phyloP scores from a whole-genome alignment of 1,140 invertebrate genomes.

The Leptoteleia sp. region DNA sequence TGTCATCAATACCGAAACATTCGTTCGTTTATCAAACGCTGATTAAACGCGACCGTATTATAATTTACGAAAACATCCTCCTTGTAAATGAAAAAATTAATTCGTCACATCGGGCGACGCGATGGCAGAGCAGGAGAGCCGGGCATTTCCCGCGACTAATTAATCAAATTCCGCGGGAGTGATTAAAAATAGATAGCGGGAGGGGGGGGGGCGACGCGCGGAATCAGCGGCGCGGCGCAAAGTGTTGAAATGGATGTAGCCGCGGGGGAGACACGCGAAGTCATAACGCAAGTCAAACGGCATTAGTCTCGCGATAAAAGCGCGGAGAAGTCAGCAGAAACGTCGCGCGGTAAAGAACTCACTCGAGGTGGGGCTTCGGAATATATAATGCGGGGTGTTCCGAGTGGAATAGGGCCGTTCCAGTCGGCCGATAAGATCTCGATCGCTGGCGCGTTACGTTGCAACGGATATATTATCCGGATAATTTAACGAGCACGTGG shows the following conservation, averaged over 20 bases:
- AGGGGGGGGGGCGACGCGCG: no score
- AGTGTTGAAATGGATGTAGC: constrained; percentile 43
- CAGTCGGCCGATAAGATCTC: constrained; percentile 68
- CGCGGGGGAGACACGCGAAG: constrained; percentile 37
- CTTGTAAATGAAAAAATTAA: no score
- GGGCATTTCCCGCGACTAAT: not conserved
- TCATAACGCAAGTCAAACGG: constrained; percentile 51
- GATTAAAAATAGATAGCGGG: constrained; percentile 25
- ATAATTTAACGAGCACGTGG: constrained; percentile 67
- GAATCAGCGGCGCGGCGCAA: constrained; percentile 14
- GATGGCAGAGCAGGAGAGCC: not conserved
- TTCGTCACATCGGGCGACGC: no score
- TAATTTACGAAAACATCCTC: no score
- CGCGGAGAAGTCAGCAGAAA: constrained; percentile 41
- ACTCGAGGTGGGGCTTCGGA: constrained; percentile 48
- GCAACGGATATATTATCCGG: constrained; percentile 66
- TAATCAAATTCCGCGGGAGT: constrained; percentile 10
- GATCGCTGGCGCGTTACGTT: constrained; percentile 63
- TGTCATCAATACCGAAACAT: no score
- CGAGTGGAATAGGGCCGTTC: constrained; percentile 64
- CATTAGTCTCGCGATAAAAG: constrained; percentile 61
- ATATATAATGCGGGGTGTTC: constrained; percentile 62
- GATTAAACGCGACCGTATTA: no score
- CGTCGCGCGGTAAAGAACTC: constrained; percentile 59
- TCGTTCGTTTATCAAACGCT: no score